These are phyloP conservation scores for Sebastolobus altivelis DNA, from an alignment of 2,797 vertebrate genomes.

Conservation along the genomic window DNA sequence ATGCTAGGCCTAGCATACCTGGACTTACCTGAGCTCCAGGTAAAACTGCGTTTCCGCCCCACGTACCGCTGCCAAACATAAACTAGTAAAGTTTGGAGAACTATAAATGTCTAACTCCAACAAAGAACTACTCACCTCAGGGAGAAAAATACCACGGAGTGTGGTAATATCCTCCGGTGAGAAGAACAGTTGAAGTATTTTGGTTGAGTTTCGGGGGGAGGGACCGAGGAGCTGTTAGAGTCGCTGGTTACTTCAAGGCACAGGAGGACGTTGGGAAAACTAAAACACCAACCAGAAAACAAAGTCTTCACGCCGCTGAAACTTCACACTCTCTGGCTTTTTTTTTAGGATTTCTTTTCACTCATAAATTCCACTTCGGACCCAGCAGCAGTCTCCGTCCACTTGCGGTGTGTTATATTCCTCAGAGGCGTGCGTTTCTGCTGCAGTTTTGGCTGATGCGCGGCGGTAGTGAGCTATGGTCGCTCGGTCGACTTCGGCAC, in stretches of 20 bases:
- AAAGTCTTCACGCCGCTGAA: conserved; percentile 34
- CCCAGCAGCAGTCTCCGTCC: conserved; percentile 32
- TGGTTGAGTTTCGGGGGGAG: conserved; percentile 46
- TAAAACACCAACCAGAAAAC: conserved; percentile 15
- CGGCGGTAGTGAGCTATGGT: conserved; percentile 69
- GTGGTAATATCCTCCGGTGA: conserved; percentile 30
- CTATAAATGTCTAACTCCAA: neutral
- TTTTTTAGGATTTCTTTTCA: neutral
- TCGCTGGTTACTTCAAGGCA: conserved; percentile 20
- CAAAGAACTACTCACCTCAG: conserved; percentile 50
- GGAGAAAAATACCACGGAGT: neutral
- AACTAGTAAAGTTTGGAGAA: conserved; percentile 60
- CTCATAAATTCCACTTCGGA: conserved; percentile 26
- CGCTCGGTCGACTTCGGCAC: conserved; percentile 79
- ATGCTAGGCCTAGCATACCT: conserved; percentile 62
- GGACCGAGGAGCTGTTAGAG: conserved; percentile 27
- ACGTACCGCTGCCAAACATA: conserved; percentile 26
- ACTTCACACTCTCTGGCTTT: conserved; percentile 44
- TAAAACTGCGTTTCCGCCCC: conserved; percentile 73
- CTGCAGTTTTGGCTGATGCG: conserved; percentile 55
- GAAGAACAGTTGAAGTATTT: conserved; percentile 35
- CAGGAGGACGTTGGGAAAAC: conserved; percentile 23
- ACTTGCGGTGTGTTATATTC: conserved; percentile 44
- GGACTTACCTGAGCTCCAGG: conserved; percentile 83
- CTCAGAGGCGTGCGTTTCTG: conserved; percentile 33